Conservation (phyloP, 2,113 vertebrate genomes). For the Laterallus jamaicensis region DNA sequence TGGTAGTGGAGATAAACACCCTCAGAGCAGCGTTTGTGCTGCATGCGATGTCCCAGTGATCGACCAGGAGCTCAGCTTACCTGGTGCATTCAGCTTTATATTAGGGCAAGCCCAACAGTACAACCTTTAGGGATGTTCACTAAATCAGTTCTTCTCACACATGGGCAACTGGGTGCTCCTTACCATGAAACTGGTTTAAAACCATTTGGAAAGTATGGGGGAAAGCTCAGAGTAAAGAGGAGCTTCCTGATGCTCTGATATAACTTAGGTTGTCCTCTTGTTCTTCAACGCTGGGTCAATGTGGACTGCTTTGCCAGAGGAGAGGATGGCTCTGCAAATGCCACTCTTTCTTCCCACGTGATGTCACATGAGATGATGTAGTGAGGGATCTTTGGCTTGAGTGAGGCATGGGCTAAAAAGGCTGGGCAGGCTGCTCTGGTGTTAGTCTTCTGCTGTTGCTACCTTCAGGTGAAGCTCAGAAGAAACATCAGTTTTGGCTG, state of each 20-base stretch:
- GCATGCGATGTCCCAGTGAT: accelerated
- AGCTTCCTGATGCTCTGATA: background rate
- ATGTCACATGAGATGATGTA: accelerated
- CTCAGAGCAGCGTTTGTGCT: background rate
- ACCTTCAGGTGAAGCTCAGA: background rate
- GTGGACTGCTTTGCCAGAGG: background rate
- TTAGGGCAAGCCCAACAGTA: background rate
- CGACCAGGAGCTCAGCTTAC: background rate
- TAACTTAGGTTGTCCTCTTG: background rate
- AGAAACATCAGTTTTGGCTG: background rate
- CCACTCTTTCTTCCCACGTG: background rate
- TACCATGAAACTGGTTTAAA: background rate
- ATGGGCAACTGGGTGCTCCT: accelerated
- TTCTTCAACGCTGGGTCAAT: accelerated
- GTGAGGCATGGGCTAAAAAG: background rate
- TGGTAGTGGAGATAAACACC: background rate
- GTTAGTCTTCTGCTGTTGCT: background rate
- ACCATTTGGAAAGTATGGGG: background rate
- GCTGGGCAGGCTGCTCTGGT: background rate
- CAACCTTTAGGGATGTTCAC: background rate
- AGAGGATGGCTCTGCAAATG: background rate
- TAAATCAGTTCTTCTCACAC: background rate
- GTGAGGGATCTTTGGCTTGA: background rate
- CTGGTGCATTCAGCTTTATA: accelerated
- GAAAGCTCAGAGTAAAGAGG: background rate